A percentile compares a stretch with the other conserved stretches of the same genome.
phyloP scores from a whole-genome alignment of 2,888 invertebrate genomes.

The Tipula helvola region DNA sequence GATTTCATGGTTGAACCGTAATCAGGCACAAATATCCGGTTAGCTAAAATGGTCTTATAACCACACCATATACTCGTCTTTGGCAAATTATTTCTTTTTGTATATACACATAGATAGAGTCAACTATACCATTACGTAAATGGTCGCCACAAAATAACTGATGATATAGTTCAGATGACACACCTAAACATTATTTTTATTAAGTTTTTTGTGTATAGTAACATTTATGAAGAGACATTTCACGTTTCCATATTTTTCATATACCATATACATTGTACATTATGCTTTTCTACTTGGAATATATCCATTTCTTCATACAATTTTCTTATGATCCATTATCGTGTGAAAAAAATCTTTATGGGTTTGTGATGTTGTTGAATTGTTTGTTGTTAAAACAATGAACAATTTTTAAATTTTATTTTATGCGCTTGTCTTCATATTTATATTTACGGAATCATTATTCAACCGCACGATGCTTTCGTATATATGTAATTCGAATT shows the following conservation, averaged over 20 bases:
- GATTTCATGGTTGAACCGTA: background rate
- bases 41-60: background rate
- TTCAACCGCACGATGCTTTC: background rate
- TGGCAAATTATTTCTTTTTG: background rate
- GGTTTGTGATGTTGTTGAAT: background rate
- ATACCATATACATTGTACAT: background rate
- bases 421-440: background rate
- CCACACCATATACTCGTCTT: background rate
- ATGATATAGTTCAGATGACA: background rate
- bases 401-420: background rate
- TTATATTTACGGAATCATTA: background rate
- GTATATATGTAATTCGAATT: background rate
- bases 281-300: background rate
- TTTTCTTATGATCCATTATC: background rate
- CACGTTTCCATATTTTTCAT: background rate
- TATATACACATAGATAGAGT: background rate
- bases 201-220: background rate
- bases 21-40: background rate
- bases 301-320: too few species aligned
- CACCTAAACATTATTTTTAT: background rate
- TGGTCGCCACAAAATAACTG: background rate
- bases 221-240: background rate
- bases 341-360: background rate
- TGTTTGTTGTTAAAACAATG: background rate
- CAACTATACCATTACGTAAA: background rate